These are phyloP conservation scores for Trachemys scripta DNA, from an alignment of 2,113 vertebrate species.

Conservation along the genomic window DNA sequence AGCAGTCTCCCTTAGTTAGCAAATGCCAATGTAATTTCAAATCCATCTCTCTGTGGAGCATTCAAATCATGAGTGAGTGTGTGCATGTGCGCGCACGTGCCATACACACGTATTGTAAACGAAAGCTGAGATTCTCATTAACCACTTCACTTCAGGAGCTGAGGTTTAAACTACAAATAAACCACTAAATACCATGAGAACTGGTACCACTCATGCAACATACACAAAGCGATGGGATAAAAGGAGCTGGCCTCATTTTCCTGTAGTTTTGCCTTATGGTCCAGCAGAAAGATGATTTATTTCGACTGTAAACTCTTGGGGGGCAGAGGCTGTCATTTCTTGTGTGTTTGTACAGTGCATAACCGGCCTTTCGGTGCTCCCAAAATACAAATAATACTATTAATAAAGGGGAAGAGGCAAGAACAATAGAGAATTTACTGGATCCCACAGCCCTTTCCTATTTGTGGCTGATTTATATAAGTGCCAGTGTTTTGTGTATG, in stretches of 20 bases:
- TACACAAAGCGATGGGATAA: neutral
- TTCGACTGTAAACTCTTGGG: accelerated
- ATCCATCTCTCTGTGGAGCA: no score
- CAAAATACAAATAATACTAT: neutral
- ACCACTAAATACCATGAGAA: no score
- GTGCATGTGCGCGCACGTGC: no score
- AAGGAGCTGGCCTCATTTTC: neutral
- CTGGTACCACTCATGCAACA: accelerated
- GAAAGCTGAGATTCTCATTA: neutral
- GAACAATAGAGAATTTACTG: neutral
- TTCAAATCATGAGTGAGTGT: no score
- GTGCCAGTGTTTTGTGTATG: neutral
- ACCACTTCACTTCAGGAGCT: neutral
- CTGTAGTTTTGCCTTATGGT: neutral
- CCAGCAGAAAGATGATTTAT: neutral
- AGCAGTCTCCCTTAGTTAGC: neutral
- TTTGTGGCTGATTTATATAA: neutral
- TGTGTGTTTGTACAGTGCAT: no score
- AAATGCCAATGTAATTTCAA: neutral
- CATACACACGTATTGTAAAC: no score
- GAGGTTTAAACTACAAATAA: neutral
- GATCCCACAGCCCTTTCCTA: neutral
- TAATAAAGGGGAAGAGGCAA: neutral
- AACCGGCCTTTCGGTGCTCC: neutral
- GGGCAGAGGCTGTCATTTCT: neutral